Evolutionary conservation across 2,888 invertebrate genomes (phyloP), one percentile per base, ranked within the genome.

Genomic region (Clunio marinus): DNA sequence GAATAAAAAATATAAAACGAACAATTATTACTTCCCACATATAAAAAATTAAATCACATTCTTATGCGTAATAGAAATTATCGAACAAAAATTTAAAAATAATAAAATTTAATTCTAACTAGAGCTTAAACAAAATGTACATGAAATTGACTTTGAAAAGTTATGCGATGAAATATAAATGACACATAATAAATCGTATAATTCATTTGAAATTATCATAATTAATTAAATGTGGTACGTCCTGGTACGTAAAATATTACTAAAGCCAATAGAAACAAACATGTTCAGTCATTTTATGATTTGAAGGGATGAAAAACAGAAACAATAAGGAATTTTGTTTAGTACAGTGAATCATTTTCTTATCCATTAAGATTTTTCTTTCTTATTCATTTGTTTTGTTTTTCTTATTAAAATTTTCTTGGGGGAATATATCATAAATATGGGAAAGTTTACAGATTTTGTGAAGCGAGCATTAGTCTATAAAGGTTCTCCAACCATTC

Each of bases 151-250:
- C 60, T 63, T 60, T 51, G 27, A 57, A 66, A 63, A 68, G 55
- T 69, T 51, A 67, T 59, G 37, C 68, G 37, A 65, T 13, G 41
- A 10, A 41, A 41, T 41, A 3, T 66, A 69, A 66, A 68, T 70
- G 51, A 70, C 69, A 68, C 45, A 55, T 66, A 46, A 59, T 69
- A 66, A 65, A 55, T 51, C 65, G n/a, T n/a, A n/a, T n/a, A n/a
- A n/a, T n/a, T n/a, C n/a, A n/a, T n/a, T 41, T 69, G 35, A 32
- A 32, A 32, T 32, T 32, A 32, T 59, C 66, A 58, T 51, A 25
- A 32, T 69, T 27, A 22, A 57, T 46, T 68, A 24, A 57, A 45
- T 57, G 27, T 67, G 27, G 32, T n/a, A n/a, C n/a, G n/a, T n/a
- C 13, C n/a, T 20, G 20, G 51, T 51, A 51, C 51, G 51, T 51